Percentiles rank a stretch among this genome's conserved stretches.
Conservation (phyloP, 2,797 vertebrate species). For the Thaleichthys pacificus region DNA sequence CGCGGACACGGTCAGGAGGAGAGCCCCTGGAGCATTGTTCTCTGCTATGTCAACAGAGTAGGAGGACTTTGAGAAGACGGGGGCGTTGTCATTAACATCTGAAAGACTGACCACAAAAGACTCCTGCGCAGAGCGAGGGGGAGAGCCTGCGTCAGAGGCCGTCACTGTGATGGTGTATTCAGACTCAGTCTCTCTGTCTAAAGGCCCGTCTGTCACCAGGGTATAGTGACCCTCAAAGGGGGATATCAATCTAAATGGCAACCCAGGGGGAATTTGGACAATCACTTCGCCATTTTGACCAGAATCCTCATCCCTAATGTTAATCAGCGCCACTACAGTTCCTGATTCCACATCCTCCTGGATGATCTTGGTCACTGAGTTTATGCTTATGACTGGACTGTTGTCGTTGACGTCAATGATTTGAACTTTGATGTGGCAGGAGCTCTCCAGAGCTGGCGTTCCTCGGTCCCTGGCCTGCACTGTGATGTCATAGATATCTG, state of each 20-base stretch:
- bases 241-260: conserved; percentile 74
- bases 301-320: conserved; percentile 75
- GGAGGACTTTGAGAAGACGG: conserved; percentile 74
- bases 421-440: conserved; percentile 78
- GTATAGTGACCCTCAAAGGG: conserved; percentile 80
- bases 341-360: conserved; percentile 71
- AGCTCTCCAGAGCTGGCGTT: conserved; percentile 76
- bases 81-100: conserved; percentile 84
- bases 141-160: conserved; percentile 76
- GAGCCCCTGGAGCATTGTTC: conserved; percentile 78
- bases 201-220: conserved; percentile 65
- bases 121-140: conserved; percentile 66
- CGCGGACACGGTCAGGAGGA: conserved; percentile 76
- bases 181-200: conserved; percentile 76
- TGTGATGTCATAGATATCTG: conserved; percentile 74
- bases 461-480: conserved; percentile 76
- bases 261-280: conserved; percentile 62
- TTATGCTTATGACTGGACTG: conserved; percentile 72
- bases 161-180: conserved; percentile 73
- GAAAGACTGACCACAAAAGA: conserved; percentile 77
- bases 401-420: conserved; percentile 81
- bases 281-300: conserved; percentile 76
- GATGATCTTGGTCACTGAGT: conserved; percentile 71
- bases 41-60: conserved; percentile 79
- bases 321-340: conserved; percentile 78